Conservation (phyloP, 2,113 vertebrate species). For the Muntiacus muntjak region DNA sequence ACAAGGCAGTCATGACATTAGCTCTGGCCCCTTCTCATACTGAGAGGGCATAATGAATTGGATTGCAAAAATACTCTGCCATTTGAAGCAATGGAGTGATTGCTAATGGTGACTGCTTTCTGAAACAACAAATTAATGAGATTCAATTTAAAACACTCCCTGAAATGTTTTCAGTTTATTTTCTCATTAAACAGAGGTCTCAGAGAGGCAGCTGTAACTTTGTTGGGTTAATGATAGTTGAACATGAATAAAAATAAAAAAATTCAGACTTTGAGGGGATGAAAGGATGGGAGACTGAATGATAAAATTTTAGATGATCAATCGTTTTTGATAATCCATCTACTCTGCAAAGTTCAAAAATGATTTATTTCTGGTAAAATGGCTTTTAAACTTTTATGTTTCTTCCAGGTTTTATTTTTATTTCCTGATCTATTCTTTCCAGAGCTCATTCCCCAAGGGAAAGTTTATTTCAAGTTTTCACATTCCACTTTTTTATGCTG, state of each 20-base stretch:
- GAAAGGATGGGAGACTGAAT: not conserved
- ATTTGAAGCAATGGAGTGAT: not conserved
- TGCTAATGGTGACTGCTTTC: slow-evolving; percentile 26
- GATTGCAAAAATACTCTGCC: not conserved
- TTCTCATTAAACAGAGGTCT: slow-evolving; percentile 59
- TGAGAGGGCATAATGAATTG: not conserved
- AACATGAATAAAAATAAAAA: not conserved
- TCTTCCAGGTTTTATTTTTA: not conserved
- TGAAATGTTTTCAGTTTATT: slow-evolving; percentile 53
- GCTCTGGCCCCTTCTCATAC: not conserved
- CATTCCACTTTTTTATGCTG: not conserved
- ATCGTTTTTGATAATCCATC: not conserved
- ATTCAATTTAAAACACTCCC: slow-evolving; percentile 54
- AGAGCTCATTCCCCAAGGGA: slow-evolving; percentile 12
- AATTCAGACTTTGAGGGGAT: not conserved
- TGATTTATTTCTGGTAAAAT: slow-evolving; percentile 38
- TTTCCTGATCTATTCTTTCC: not conserved
- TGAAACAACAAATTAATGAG: slow-evolving; percentile 60
- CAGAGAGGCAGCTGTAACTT: slow-evolving; percentile 35
- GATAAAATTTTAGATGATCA: slow-evolving; percentile 3
- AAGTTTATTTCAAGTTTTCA: slow-evolving; percentile 23
- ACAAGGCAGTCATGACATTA: not conserved
- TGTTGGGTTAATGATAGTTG: slow-evolving; percentile 61
- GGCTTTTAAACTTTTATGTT: slow-evolving; percentile 22
- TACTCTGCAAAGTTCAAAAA: slow-evolving; percentile 21